Conservation (phyloP, 2,888 invertebrate genomes). For the Schizaphis graminum region DNA sequence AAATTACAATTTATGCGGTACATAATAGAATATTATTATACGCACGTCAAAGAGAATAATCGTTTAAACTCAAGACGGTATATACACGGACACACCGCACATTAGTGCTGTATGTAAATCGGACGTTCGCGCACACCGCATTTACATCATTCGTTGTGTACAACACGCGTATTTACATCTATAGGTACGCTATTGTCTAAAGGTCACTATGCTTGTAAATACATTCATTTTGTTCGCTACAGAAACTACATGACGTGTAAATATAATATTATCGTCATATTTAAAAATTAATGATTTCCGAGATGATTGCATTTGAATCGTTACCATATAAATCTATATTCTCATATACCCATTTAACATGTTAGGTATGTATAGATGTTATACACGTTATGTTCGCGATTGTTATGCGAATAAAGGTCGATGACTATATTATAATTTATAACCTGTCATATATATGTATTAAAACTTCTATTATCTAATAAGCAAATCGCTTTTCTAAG, state of each 20-base stretch:
- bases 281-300: background rate
- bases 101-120: conserved; percentile 30
- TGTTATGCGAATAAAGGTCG: background rate
- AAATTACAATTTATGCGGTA: background rate
- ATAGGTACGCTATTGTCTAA: background rate
- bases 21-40: background rate
- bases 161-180: background rate
- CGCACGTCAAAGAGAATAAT: background rate
- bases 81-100: background rate
- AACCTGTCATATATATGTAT: background rate
- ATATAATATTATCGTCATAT: background rate
- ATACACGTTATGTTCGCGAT: background rate
- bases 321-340: background rate
- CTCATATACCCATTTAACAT: background rate
- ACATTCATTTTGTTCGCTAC: background rate
- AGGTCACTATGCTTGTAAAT: conserved; percentile 32
- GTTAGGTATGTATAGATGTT: background rate
- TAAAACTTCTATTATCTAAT: background rate
- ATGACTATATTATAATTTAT: conserved; percentile 12
- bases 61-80: background rate
- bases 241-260: background rate
- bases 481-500: background rate
- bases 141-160: conserved; percentile 17
- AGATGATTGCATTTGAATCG: background rate
- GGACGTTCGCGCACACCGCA: background rate